Base-by-base conservation (phyloP, 2,888 invertebrate species). In the Standfussiana lucernea region DNA sequence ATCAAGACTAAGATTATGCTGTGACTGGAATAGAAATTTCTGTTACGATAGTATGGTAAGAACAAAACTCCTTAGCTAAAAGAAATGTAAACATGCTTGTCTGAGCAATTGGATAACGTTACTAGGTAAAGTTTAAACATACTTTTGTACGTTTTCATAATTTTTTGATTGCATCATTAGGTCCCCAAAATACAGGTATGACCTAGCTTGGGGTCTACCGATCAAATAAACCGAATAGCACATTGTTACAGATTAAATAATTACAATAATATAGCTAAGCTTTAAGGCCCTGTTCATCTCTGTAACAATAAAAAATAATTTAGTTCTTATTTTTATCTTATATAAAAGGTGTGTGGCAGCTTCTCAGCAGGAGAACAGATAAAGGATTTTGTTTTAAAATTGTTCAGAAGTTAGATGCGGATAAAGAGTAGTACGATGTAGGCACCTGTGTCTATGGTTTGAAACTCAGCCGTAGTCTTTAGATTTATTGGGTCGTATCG, bases 1-100 rank as follows among this genome's bases (percentile, higher is more conserved):
- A 81, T 75, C 77, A 81, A 64, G 62, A 37, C 85, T 40, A 73
- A 77, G 89, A 89, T 56, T 75, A 68, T 67, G n/a, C 70, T 37
- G 42, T 24, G 8, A 42, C 77, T 61, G 84, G 88, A 89, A 85
- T 67, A 72, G 85, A 80, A 75, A 7, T 79, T n/a, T 28, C 0
- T 37, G n/a, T 76, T n/a, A 32, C 42, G 32, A 18, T 21, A 8
- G 2, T n/a, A 50, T 40, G 7, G 10, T 13, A 18, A 42, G 10
- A 42, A 18, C 32, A 0, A 35, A 50, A 32, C 6, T 21, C 6
- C 6, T 15, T 3, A 37, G 11, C 24, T 6, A 7, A 18, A 40
- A 66, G 15, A 32, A 32, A 0, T 10, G 1, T 40, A 24, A 72
- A 18, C 13, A 2, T 15, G n/a, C 21, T 15, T 66, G 59, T 37